Evolutionary conservation across 2,797 vertebrate species (phyloP).

Genomic region (Huso huso): DNA sequence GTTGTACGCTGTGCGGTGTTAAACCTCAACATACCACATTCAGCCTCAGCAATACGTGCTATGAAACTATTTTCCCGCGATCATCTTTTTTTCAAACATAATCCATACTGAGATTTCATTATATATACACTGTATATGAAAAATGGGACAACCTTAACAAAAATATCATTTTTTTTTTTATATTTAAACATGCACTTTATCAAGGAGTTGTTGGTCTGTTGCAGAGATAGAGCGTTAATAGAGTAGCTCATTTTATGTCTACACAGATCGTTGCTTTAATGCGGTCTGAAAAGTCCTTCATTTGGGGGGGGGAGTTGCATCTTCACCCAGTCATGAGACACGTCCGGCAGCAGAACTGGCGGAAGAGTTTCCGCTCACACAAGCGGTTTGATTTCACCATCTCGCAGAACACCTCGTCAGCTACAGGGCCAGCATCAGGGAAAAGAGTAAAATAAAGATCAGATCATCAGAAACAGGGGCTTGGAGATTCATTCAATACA

Average conservation of each 20-base stretch:
- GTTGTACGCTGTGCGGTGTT: too few relatives aligned
- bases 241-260: too few relatives aligned
- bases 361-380: constrained; percentile 82
- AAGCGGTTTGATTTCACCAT: constrained; percentile 87
- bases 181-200: constrained; percentile 27
- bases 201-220: constrained; percentile 13
- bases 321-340: constrained; percentile 76
- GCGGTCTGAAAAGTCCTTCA: too few relatives aligned
- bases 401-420: constrained; percentile 81
- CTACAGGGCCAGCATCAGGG: constrained; percentile 40
- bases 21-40: too few relatives aligned
- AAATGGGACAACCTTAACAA: constrained; percentile 30
- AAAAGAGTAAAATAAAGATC: constrained; percentile 22
- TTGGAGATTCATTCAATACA: too few relatives aligned
- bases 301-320: not conserved
- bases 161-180: constrained; percentile 34
- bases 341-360: constrained; percentile 84
- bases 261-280: too few relatives aligned
- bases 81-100: too few relatives aligned
- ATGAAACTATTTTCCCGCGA: too few relatives aligned
- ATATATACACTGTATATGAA: constrained; percentile 32
- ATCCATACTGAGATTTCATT: constrained; percentile 13
- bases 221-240: constrained; percentile 7
- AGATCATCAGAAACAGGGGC: too few relatives aligned
- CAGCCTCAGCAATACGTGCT: too few relatives aligned